Percentiles rank a stretch among this genome's conserved stretches.
phyloP scores from a whole-genome alignment of 2,888 invertebrate genomes.

The Nemotelus pantherinus region DNA sequence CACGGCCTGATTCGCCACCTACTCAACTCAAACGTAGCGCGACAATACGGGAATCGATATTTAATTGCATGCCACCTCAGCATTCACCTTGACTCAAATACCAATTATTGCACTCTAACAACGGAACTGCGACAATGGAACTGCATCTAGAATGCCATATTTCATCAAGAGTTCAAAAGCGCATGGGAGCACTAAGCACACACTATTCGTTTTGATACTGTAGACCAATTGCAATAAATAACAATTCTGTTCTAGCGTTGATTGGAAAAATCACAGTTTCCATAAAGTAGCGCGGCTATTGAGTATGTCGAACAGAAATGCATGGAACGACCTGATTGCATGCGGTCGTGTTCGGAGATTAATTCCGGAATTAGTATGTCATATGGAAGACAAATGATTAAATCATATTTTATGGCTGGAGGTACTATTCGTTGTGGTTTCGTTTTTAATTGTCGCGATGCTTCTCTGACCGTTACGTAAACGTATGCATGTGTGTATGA shows the following conservation, averaged over 20 bases:
- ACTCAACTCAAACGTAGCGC: no score
- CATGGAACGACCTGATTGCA: conserved; percentile 21
- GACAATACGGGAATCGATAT: conserved; percentile 19
- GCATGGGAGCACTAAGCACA: background rate
- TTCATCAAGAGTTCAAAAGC: background rate
- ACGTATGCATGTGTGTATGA: background rate
- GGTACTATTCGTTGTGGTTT: conserved; percentile 12
- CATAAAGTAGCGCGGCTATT: no score
- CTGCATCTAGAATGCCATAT: background rate
- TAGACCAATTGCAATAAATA: no score
- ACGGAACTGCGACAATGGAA: background rate
- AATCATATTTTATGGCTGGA: conserved; percentile 22
- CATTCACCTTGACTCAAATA: conserved; percentile 31
- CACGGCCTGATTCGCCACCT: no score
- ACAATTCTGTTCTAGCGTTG: background rate
- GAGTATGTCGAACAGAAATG: background rate
- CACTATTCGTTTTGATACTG: no score
- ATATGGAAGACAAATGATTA: conserved; percentile 3
- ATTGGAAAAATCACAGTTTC: background rate
- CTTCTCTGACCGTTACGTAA: conserved; percentile 28
- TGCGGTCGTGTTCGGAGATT: conserved; percentile 6
- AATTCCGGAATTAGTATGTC: background rate
- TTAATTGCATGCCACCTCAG: conserved; percentile 26
- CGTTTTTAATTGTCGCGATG: background rate
- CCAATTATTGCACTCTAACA: background rate